phyloP scores from a whole-genome alignment of 2,888 invertebrate species.

The Pterostichus madidus region DNA sequence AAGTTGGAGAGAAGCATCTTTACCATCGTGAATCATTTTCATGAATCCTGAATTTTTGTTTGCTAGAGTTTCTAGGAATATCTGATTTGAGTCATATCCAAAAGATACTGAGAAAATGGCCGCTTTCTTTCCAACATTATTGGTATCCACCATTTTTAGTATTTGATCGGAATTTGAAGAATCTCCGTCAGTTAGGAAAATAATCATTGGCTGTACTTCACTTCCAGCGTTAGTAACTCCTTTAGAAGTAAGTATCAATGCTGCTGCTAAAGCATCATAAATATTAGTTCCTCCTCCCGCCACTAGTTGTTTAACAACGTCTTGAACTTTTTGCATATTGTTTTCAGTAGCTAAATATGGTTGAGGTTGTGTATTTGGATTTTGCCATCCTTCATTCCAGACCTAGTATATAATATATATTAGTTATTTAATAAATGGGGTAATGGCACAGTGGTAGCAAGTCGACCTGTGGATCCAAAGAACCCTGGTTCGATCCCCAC shows the following conservation, averaged over 20 bases:
- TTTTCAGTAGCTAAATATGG: slow-evolving; percentile 75
- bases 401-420: background rate
- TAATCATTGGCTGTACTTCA: slow-evolving; percentile 36
- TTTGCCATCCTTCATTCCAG: too few relatives aligned
- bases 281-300: slow-evolving; percentile 82
- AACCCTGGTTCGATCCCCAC: too few relatives aligned
- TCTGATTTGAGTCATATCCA: slow-evolving; percentile 76
- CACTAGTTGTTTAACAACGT: slow-evolving; percentile 77
- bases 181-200: slow-evolving; percentile 72
- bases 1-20: slow-evolving; percentile 76
- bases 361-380: too few relatives aligned
- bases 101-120: slow-evolving; percentile 77
- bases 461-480: too few relatives aligned
- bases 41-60: slow-evolving; percentile 76
- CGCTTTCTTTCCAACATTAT: slow-evolving; percentile 51
- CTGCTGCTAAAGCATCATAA: slow-evolving; percentile 78
- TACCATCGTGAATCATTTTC: slow-evolving; percentile 76
- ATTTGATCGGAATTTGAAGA: slow-evolving; percentile 68
- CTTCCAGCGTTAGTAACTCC: background rate
- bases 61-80: slow-evolving; percentile 76
- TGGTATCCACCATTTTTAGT: slow-evolving; percentile 15
- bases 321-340: slow-evolving; percentile 79
- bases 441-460: too few relatives aligned
- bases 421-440: too few relatives aligned
- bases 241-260: slow-evolving; percentile 75